These are phyloP conservation scores for Python bivittatus DNA, from an alignment of 2,113 vertebrate genomes.

Conservation along the genomic window DNA sequence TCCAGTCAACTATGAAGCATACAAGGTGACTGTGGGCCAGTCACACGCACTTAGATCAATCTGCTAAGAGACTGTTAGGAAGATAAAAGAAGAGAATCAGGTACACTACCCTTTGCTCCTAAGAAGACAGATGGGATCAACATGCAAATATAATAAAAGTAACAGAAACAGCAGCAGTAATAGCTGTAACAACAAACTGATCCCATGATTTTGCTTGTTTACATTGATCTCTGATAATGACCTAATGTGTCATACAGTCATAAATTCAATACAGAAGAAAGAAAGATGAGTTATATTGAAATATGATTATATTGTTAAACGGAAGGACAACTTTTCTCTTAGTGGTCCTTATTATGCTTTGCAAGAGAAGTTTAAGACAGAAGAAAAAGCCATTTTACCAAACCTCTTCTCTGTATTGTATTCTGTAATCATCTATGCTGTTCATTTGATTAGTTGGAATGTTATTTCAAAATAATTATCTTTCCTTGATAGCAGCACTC, in stretches of 20 bases:
- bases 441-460: not conserved
- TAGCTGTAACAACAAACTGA: not conserved
- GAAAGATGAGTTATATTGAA: not conserved
- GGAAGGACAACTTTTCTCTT: not conserved
- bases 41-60: not conserved
- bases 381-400: not conserved
- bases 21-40: not conserved
- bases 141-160: not conserved
- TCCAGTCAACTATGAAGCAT: not conserved
- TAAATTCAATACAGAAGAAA: not conserved
- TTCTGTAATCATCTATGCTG: not conserved
- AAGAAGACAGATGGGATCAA: not conserved
- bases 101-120: not conserved
- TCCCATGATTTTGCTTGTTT: not conserved
- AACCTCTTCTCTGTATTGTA: not conserved
- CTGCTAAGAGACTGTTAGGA: not conserved
- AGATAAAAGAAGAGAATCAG: not conserved
- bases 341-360: not conserved
- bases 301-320: not conserved
- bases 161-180: not conserved
- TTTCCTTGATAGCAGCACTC: not conserved
- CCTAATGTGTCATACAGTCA: not conserved
- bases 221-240: not conserved
- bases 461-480: not conserved
- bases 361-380: not conserved